Evolutionary conservation across 2,888 invertebrate species (phyloP), one percentile per base, ranked within the genome.

Genomic region (Chrysolina haemoptera): DNA sequence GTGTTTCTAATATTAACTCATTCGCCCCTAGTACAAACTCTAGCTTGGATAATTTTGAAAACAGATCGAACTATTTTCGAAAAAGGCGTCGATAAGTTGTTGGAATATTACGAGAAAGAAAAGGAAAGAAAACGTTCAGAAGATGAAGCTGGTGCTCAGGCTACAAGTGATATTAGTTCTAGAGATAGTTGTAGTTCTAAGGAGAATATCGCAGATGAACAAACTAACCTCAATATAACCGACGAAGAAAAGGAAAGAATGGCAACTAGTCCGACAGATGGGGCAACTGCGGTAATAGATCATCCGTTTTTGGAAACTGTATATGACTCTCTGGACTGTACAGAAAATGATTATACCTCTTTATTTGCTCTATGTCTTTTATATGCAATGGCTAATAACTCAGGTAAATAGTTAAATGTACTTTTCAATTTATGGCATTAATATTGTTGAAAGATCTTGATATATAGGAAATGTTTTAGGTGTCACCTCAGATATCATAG

Each of bases 1-100:
- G 97, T 99, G 63, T 98, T 98, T 89, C 90, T 98, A 72, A 98
- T 98, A 78, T 93, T 98, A 78, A 94, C 95, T 3, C 96, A 98
- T 86, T 92, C 94, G 1, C 97, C 98, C 0, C 91, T 99, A 80
- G 96, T 98, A 5, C 94, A 96, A 83, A 94, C 95, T 8, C 88
- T 99, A 79, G 96, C 98, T 53, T 94, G 96, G 91, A 95, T 97
- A 71, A 93, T 98, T 84, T 89, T 98, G 46, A 95, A 96, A 86
- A 95, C 96, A 0, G 95, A 97, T 84, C 89, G 82, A 74, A 78
- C 79, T 12, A 83, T 86, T 50, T 85, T 87, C 71, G 86, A 87
- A 70, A 85, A 86, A 78, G 87, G 87, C n/a, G 83, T 85, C 0
- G 87, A 86, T 76, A 87, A 87, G 76, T 77, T 88, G 22, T 77